Base-by-base conservation (phyloP, 2,797 vertebrate species). In the Anableps anableps region DNA sequence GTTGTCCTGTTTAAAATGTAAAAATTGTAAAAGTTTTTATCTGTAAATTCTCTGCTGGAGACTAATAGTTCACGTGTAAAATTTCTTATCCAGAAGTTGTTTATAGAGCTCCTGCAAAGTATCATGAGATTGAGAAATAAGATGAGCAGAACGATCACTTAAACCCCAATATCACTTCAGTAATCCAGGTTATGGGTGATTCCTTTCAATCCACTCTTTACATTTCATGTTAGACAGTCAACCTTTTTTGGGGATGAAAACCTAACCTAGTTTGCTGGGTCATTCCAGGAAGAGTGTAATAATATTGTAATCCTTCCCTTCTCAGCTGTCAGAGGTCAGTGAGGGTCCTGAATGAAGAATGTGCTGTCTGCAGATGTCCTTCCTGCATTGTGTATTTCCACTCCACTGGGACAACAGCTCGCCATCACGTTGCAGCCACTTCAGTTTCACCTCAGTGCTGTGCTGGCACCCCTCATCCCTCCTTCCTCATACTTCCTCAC, bases 381-480 rank as follows among this genome's bases (percentile, higher is more conserved):
- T 81, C 72, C 84, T 82, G 76, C 76, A 84, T 85, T 88, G 80
- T 86, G 77, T 80, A 82, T 88, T 85, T 0, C 79, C 64, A n/a
- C 0, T 85, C 83, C 80, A 53, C 68, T 72, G 88, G 82, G 83
- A 86, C 62, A 16, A 83, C 75, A 85, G 86, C 85, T 80, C 87
- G 80, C 90, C 95, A 94, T 93, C 82, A 87, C 86, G 77, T 66
- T 50, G 77, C 64, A 90, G 81, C 81, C 85, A 89, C 88, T 81
- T 89, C 93, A 88, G 91, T 96, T 96, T 91, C 94, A 95, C 95
- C 95, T 93, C 86, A 96, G 94, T 95, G 91, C 89, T 91, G 90
- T 75, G 77, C 85, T 96, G 94, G 94, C 80, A 93, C 84, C 72
- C n/a, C 86, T 93, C 90, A 93, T 92, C 85, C 76, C 82, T 83